Base-by-base conservation (phyloP, 2,113 vertebrate genomes). In the Epinephelus fuscoguttatus region DNA sequence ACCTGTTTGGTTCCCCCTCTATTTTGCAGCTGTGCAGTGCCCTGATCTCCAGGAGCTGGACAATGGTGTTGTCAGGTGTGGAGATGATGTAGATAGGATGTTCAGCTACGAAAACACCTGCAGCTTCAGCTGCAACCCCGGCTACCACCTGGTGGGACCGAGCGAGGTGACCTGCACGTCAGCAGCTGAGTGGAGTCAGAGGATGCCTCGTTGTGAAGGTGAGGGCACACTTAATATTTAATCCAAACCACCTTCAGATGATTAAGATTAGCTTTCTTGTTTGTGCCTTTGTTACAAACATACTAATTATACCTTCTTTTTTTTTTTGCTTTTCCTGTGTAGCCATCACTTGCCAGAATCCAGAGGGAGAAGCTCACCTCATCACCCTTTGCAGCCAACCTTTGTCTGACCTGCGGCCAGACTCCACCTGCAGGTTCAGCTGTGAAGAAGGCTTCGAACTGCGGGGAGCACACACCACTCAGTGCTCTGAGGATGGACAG, bases 41-140 rank as follows among this genome's bases (percentile, higher is more conserved):
- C 86, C 84, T 0, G 45, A 60, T 5, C 75, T 93, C 21, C 52
- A 33, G 7, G 33, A 63, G 11, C 85, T 90, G 6, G 80, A 91
- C 17, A 90, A 92, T 15, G 96, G 94, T 8, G 11, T 30, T 1
- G 37, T 95, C 56, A 9, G 4, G 89, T 98, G 97, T 90, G 93
- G 76, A 21, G 84, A 75, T 1, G 93, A 96, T 50, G 85, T 85
- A 2, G 90, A 93, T 0, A 78, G 74, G 53, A 75, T 19, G 33
- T 96, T 94, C 84, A 93, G 93, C 56, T 97, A 94, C 71, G 92
- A 89, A 37, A 95, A 94, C 45, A 92, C 47, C 61, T 98, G 98
- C 59, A 57, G 12, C 4, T 97, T 97, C 14, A 61, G 30, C 53
- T 98, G 97, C 33, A 30, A 57, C 10, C 52, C 88, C 0, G 95